These are phyloP conservation scores for Apis florea DNA, from an alignment of 1,140 invertebrate genomes.

Conservation along the genomic window DNA sequence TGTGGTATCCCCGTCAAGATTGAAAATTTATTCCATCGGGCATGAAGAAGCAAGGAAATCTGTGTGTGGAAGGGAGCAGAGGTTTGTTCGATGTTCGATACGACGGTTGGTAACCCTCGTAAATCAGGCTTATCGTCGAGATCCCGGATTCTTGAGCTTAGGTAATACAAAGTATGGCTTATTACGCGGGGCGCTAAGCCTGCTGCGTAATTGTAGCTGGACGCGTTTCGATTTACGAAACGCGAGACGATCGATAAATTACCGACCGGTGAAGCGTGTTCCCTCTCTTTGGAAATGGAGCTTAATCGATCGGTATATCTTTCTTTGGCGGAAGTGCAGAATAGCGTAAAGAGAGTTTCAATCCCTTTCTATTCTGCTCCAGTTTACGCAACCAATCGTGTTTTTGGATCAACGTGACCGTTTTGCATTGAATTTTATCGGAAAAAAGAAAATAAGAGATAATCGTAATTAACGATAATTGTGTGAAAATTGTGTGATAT, in stretches of 20 bases:
- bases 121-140: constrained; percentile 48
- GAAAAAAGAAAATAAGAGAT: too few relatives aligned
- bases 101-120: constrained; percentile 19
- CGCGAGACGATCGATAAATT: neutral
- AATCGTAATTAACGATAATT: too few relatives aligned
- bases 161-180: constrained; percentile 44
- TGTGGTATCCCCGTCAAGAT: too few relatives aligned
- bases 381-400: too few relatives aligned
- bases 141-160: constrained; percentile 36
- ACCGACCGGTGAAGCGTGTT: neutral
- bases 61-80: too few relatives aligned
- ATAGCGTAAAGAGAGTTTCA: too few relatives aligned
- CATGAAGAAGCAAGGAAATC: neutral
- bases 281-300: neutral
- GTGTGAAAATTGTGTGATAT: too few relatives aligned
- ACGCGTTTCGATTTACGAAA: neutral
- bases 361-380: too few relatives aligned
- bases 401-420: too few relatives aligned
- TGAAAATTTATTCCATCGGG: neutral
- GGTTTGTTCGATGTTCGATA: neutral
- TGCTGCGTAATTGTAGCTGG: constrained; percentile 20
- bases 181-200: constrained; percentile 33
- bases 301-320: neutral
- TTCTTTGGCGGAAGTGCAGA: too few relatives aligned
- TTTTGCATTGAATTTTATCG: too few relatives aligned